A percentile compares a stretch with the other conserved stretches of the same genome.
phyloP scores from a whole-genome alignment of 2,797 vertebrate genomes.

The Cynopterus sphinx region DNA sequence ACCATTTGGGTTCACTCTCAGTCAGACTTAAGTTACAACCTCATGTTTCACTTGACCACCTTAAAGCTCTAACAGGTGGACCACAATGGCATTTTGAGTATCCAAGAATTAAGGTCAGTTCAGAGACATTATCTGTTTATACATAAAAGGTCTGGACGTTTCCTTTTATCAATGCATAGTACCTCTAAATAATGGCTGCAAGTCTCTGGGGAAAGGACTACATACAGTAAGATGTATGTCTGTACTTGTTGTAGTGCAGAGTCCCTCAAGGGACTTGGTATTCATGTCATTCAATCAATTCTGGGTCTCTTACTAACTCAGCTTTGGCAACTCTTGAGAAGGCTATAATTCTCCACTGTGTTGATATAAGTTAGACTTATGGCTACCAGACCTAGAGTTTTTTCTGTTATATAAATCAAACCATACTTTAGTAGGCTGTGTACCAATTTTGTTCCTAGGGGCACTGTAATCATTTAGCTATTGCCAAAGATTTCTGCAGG shows the following conservation, averaged over 20 bases:
- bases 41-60: not conserved
- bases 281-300: not conserved
- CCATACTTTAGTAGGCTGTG: not conserved
- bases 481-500: not conserved
- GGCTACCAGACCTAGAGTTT: not conserved
- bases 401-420: not conserved
- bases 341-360: not conserved
- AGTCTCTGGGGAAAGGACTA: not conserved
- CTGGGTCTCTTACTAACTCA: not conserved
- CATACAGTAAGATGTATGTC: not conserved
- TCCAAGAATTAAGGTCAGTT: not conserved
- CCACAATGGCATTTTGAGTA: not conserved
- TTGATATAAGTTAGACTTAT: not conserved
- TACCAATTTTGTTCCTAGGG: not conserved
- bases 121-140: not conserved
- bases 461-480: not conserved
- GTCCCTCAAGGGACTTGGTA: not conserved
- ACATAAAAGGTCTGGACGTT: not conserved
- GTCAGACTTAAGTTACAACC: not conserved
- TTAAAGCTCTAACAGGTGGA: not conserved
- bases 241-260: not conserved
- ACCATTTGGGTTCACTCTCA: not conserved
- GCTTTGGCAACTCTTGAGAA: not conserved
- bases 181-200: not conserved
- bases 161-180: not conserved